Evolutionary conservation across 2,113 vertebrate species (phyloP).

Genomic region (Leuciscus idus): DNA sequence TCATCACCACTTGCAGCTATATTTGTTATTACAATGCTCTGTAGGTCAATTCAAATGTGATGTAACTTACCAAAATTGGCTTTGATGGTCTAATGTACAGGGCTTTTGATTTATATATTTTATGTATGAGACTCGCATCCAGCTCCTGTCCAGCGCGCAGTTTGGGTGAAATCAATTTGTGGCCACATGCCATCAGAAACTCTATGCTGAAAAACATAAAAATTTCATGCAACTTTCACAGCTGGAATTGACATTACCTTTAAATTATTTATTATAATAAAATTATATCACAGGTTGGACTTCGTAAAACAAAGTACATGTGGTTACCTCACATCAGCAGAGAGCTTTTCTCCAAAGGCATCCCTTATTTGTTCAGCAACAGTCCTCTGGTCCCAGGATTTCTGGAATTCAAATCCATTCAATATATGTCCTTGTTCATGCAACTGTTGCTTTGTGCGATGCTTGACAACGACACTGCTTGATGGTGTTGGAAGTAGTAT

Average conservation of each 20-base stretch:
- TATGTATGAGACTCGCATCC: slow-evolving; percentile 22
- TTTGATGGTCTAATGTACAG: slow-evolving; percentile 43
- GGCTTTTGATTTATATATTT: slow-evolving; percentile 28
- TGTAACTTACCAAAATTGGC: slow-evolving; percentile 6
- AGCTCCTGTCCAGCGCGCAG: slow-evolving; percentile 15
- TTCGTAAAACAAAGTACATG: neutral
- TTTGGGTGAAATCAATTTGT: slow-evolving; percentile 24
- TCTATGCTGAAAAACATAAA: too few relatives aligned
- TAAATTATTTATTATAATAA: neutral
- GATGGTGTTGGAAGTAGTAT: too few relatives aligned
- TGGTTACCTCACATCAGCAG: slow-evolving; percentile 37
- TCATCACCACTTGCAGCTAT: too few relatives aligned
- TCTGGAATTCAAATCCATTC: too few relatives aligned
- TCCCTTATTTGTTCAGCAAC: too few relatives aligned
- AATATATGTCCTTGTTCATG: too few relatives aligned
- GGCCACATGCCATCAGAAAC: slow-evolving; percentile 45
- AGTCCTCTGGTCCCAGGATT: too few relatives aligned
- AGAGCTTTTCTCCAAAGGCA: neutral
- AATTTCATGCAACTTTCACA: neutral
- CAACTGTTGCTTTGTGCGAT: too few relatives aligned
- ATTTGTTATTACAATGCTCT: neutral
- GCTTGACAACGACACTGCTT: too few relatives aligned
- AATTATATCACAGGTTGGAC: neutral
- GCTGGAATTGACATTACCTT: neutral
- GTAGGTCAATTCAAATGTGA: neutral